Evolutionary conservation across 2,888 invertebrate species (phyloP).

Genomic region (Pemphredon lugubris): DNA sequence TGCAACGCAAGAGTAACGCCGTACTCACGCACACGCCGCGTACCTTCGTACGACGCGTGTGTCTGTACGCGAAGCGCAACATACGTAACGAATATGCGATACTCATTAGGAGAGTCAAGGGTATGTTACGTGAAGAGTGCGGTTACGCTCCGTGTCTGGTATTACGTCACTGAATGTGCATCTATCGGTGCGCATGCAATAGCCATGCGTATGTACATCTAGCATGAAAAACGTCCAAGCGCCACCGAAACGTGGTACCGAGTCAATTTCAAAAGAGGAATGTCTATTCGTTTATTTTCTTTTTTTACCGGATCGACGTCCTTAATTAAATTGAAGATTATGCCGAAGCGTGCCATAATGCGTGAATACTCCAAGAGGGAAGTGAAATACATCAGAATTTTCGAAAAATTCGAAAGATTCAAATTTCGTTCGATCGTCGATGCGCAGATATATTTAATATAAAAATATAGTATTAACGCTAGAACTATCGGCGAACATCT

Average conservation of each 20-base stretch:
- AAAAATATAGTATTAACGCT: too few species aligned
- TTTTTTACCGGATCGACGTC: background rate
- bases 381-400: too few species aligned
- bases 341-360: too few species aligned
- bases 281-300: background rate
- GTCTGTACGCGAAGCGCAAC: constrained; percentile 61
- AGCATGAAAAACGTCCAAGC: constrained; percentile 41
- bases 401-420: too few species aligned
- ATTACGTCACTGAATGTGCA: constrained; percentile 64
- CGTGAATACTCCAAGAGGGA: too few species aligned
- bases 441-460: too few species aligned
- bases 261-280: background rate
- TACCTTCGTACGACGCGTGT: constrained; percentile 6
- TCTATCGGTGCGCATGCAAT: constrained; percentile 54
- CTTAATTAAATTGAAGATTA: too few species aligned
- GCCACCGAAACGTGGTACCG: constrained; percentile 44
- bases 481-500: too few species aligned
- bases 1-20: constrained; percentile 14
- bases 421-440: too few species aligned
- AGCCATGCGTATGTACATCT: constrained; percentile 15
- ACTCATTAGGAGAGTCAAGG: constrained; percentile 77
- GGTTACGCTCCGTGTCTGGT: constrained; percentile 66
- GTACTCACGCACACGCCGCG: background rate
- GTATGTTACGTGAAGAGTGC: constrained; percentile 75
- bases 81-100: constrained; percentile 74